Percentiles rank a stretch among this genome's conserved stretches.
Evolutionary conservation across 2,113 vertebrate genomes (phyloP).

Genomic region (Gyps fulvus): DNA sequence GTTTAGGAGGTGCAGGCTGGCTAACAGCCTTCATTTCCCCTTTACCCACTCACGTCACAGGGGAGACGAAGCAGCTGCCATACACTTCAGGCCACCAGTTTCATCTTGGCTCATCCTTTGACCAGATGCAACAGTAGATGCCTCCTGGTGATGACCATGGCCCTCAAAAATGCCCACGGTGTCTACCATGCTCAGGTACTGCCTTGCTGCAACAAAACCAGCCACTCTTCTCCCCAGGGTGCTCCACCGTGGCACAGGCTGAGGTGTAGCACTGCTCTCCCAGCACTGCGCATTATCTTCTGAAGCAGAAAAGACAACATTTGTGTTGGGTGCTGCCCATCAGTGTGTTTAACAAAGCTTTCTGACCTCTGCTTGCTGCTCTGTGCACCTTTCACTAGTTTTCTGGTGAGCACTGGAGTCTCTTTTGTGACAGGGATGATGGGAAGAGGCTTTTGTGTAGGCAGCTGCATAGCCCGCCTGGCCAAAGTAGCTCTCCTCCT

Average conservation of each 20-base stretch:
- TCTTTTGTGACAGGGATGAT: neutral
- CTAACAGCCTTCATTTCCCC: neutral
- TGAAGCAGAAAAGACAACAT: neutral
- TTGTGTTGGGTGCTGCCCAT: neutral
- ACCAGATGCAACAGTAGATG: neutral
- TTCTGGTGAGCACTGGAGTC: neutral
- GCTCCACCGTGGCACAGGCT: neutral
- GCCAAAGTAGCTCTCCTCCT: neutral
- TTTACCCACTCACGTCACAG: neutral
- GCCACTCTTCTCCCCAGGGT: neutral
- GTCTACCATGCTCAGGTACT: neutral
- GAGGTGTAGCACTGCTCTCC: neutral
- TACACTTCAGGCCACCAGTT: neutral
- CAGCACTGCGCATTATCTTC: neutral
- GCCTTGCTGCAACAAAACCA: neutral
- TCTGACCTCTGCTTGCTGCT: neutral
- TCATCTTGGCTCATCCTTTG: neutral
- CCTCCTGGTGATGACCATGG: neutral
- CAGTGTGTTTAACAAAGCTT: neutral
- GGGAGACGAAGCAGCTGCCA: neutral
- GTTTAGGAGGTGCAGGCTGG: neutral
- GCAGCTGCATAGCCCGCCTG: neutral
- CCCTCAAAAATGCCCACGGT: neutral
- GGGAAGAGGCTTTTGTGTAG: neutral
- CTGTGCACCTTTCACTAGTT: neutral